These are phyloP conservation scores for Synergus japonicus DNA, from an alignment of 2,888 invertebrate genomes.

Conservation along the genomic window DNA sequence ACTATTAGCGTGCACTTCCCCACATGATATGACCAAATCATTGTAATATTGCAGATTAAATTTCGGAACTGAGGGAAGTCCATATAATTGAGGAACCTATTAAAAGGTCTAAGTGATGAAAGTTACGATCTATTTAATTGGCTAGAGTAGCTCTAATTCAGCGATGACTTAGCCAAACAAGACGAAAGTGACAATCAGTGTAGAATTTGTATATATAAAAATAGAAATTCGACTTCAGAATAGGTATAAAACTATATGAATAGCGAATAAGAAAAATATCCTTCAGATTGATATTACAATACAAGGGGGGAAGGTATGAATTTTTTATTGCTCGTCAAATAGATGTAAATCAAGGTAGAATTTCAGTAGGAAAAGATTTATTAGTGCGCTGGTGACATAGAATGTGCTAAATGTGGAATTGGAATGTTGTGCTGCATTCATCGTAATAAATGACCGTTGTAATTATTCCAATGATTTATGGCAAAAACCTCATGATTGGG, in stretches of 20 bases:
- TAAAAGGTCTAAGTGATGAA: background rate
- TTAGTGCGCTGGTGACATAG: background rate
- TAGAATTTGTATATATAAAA: background rate
- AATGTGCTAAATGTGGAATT: conserved; percentile 30
- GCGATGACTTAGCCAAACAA: background rate
- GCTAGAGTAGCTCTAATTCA: background rate
- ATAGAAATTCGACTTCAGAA: background rate
- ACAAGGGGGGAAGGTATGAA: background rate
- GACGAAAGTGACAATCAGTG: background rate
- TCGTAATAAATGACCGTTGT: conserved; percentile 10
- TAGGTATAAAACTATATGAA: no score
- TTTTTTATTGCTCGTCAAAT: background rate
- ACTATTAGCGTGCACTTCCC: conserved; percentile 11
- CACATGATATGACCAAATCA: conserved; percentile 19
- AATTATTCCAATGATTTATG: conserved; percentile 14
- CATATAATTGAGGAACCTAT: background rate
- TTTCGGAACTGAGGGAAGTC: background rate
- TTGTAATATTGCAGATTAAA: conserved; percentile 14
- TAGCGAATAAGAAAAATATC: background rate
- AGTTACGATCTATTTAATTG: background rate
- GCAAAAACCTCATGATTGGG: conserved; percentile 5
- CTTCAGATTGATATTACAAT: background rate
- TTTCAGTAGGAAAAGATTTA: conserved; percentile 12
- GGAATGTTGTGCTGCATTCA: conserved; percentile 15
- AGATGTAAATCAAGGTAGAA: background rate